Evolutionary conservation across 30 jellyfish, hydroid and myxozoan genomes (phyloP), one percentile per base, ranked within the genome.

Genomic region (Turritopsis dohrnii): DNA sequence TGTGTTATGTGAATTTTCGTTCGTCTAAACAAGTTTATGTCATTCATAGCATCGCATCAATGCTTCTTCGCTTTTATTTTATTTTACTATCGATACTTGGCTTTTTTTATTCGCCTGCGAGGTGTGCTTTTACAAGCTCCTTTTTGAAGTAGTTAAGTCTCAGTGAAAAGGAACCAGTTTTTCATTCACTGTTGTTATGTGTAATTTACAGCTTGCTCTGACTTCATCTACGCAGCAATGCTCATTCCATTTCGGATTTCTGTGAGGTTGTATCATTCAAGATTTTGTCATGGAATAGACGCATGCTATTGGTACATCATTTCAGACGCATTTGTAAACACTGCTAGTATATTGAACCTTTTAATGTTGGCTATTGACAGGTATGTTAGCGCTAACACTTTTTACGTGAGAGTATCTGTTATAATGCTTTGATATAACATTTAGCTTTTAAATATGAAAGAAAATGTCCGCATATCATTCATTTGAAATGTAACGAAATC

Each of bases 281-380:
- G 69, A 53, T 88, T 88, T 81, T 94, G 99, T 76, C 87, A 85
- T 52, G 92, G 91, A 18, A 22, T 29, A n/a, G 90, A 82, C 17
- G 65, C 72, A 8, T 94, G 99, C 74, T 65, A 84, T 26, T 69
- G 88, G 65, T 74, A 85, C 41, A 28, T 94, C 69, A 53, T 94
- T 1, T 41, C 93, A 17, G 99, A 94, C 83, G 85, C 89, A 9
- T 82, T 94, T 21, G 86, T 89, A 29, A 54, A 91, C 53, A 94
- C 81, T 0, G 96, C 99, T 8, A 88, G 97, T 26, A 91, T 94
- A 29, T 79, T 90, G 66, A 94, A 89, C 80, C 87, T 94, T 19
- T 87, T 94, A 23, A 65, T 94, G 54, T 85, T 94, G 1, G 99
- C 99, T 23, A 72, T 94, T 27, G 99, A 94, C 79, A 94, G 99